Evolutionary conservation across 2,888 invertebrate species (phyloP), one percentile per base, ranked within the genome.

Genomic region (Drosophila neotestacea): DNA sequence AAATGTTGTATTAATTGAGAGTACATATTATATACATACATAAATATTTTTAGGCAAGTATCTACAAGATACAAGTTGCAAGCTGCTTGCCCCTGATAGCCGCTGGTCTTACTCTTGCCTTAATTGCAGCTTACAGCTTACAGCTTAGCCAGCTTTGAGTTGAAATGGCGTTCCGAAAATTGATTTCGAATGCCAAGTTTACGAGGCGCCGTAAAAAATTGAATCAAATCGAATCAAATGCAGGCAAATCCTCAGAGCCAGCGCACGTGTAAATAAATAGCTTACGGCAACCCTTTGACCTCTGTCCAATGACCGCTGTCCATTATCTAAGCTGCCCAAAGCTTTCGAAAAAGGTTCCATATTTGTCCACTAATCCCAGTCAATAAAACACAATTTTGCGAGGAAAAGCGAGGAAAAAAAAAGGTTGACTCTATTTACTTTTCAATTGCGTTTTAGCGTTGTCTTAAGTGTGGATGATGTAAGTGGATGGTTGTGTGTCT

Each of bases 241-340:
- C 77, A 66, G 58, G 66, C 80, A 79, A 79, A 79, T 79, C 80
- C 79, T 56, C 42, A 36, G 52, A 74, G 74, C 73, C 77, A 64
- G 50, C 56, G 72, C 88, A 86, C 85, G 85, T 85, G 86, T 86
- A 83, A 85, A 85, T 85, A 85, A 88, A 85, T 88, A 73, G 84
- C 73, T 62, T 71, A 63, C 38, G 66, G 41, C 63, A 83, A 87
- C 71, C 84, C 85, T 83, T 85, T 47, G 44, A 50, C 77, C 67
- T 55, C 42, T n/a, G 36, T 13, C 62, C 38, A 54, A 47, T 51
- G 36, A n/a, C 22, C 22, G 11, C 11, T 34, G 50, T 71, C 59
- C 74, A 71, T 86, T 88, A 85, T 85, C 88, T 70, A 30, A 32
- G 69, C 65, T 68, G 74, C 42, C 70, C 73, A 77, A 44, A 27